These are phyloP conservation scores for Agelas oroides DNA, from an alignment of 37 sponge, comb jelly and placozoan genomes.

Conservation along the genomic window DNA sequence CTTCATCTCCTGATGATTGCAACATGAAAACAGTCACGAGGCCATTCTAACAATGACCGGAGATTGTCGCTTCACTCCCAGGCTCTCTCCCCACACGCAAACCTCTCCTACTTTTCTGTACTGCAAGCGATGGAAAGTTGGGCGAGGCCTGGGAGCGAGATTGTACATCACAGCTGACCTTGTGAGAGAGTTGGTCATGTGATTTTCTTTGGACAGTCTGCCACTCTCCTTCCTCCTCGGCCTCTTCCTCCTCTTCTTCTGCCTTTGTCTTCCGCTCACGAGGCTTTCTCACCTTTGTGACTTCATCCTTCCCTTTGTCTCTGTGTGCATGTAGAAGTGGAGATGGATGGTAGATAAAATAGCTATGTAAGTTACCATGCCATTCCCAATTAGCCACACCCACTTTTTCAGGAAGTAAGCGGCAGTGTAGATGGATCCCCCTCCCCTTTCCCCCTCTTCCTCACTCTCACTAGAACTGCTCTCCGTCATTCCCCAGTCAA, in stretches of 20 bases:
- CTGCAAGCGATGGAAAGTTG: too few species aligned
- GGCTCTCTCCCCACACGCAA: too few species aligned
- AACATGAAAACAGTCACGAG: background rate
- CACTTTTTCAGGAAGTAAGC: constrained; percentile 87
- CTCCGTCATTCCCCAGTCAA: constrained; percentile 48
- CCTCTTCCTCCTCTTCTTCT: constrained; percentile 32
- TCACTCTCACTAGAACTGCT: constrained; percentile 47
- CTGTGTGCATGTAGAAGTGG: background rate
- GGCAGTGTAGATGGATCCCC: constrained; percentile 50
- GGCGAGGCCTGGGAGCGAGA: too few species aligned
- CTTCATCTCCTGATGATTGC: constrained; percentile 31
- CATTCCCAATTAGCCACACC: constrained; percentile 17
- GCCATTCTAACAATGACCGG: too few species aligned
- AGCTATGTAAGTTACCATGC: background rate
- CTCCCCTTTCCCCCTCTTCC: constrained; percentile 42
- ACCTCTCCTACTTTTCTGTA: too few species aligned
- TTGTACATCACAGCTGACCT: too few species aligned
- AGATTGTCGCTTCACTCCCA: too few species aligned
- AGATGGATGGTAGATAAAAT: too few species aligned
- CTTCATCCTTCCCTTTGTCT: constrained; percentile 16
- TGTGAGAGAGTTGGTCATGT: too few species aligned
- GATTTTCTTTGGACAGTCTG: constrained; percentile 4
- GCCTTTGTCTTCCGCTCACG: constrained; percentile 11
- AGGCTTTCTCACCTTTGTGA: constrained; percentile 18
- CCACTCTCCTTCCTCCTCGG: constrained; percentile 47